These are phyloP conservation scores for Nomada ferruginata DNA, from an alignment of 2,888 invertebrate species.

Conservation along the genomic window DNA sequence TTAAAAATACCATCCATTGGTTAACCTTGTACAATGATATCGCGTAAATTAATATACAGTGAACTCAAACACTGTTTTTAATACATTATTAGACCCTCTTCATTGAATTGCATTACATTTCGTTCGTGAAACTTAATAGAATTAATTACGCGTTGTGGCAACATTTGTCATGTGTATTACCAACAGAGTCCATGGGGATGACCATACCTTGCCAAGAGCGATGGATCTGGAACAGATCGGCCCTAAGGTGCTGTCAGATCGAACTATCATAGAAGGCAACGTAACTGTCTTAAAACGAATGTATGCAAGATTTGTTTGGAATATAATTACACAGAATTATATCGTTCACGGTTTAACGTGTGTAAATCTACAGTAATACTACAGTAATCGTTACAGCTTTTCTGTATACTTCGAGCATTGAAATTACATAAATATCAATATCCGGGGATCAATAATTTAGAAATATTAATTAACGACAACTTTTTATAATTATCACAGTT, in stretches of 20 bases:
- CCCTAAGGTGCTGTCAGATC: neutral
- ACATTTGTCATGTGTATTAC: neutral
- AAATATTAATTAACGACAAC: no score
- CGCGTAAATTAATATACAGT: neutral
- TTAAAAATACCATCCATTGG: neutral
- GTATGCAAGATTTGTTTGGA: conserved; percentile 25
- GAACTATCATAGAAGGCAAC: conserved; percentile 24
- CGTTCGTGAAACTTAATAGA: neutral
- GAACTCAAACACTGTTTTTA: neutral
- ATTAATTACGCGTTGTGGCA: neutral
- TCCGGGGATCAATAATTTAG: no score
- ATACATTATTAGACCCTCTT: neutral
- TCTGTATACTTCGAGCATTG: no score
- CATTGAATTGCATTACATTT: neutral
- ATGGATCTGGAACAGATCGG: conserved; percentile 5
- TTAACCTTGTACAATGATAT: neutral
- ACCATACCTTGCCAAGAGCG: neutral
- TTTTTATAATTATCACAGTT: no score
- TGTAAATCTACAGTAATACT: no score
- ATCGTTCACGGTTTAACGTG: no score
- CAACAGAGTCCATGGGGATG: neutral
- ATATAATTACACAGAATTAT: neutral
- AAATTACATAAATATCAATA: no score
- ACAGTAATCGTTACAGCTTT: no score
- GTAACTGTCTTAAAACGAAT: conserved; percentile 41